phyloP scores from a whole-genome alignment of 1,140 invertebrate species.

The Heliconius nattereri region DNA sequence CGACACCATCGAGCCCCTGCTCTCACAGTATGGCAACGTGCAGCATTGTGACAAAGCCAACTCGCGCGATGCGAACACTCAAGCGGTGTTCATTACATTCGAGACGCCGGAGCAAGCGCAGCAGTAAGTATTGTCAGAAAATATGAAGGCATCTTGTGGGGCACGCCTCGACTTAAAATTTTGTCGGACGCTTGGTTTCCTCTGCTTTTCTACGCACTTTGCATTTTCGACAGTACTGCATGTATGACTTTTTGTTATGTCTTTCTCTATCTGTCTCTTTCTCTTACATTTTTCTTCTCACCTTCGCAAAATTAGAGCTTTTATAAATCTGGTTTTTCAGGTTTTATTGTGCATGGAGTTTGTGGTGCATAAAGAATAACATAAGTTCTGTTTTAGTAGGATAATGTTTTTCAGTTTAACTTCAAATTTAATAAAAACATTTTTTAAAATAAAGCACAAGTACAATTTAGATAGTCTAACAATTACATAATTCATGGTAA shows the following conservation, averaged over 20 bases:
- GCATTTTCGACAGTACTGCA: constrained; percentile 24
- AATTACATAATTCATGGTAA: background rate
- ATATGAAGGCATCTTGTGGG: constrained; percentile 31
- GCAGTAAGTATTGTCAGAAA: constrained; percentile 86
- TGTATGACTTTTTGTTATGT: constrained; percentile 32
- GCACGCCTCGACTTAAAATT: constrained; percentile 14
- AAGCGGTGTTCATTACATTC: constrained; percentile 92
- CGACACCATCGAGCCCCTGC: constrained; percentile 92
- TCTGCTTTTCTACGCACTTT: constrained; percentile 27
- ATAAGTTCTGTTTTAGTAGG: background rate
- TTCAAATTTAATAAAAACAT: background rate
- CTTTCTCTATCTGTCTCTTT: constrained; percentile 27
- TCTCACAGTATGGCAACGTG: constrained; percentile 90
- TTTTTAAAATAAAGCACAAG: background rate
- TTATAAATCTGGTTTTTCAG: constrained; percentile 29
- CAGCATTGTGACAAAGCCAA: constrained; percentile 92
- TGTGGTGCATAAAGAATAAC: constrained; percentile 14
- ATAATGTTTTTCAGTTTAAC: background rate
- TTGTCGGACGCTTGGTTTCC: constrained; percentile 41
- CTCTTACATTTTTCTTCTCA: constrained; percentile 11
- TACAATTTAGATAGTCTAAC: background rate
- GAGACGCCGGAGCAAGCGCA: constrained; percentile 94
- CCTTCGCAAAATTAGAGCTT: constrained; percentile 26
- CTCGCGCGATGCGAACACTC: constrained; percentile 88
- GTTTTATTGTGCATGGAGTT: constrained; percentile 28